Percentiles rank a stretch among this genome's conserved stretches.
Evolutionary conservation across 2,888 invertebrate genomes (phyloP).

Genomic region (Tupiocoris notatus): DNA sequence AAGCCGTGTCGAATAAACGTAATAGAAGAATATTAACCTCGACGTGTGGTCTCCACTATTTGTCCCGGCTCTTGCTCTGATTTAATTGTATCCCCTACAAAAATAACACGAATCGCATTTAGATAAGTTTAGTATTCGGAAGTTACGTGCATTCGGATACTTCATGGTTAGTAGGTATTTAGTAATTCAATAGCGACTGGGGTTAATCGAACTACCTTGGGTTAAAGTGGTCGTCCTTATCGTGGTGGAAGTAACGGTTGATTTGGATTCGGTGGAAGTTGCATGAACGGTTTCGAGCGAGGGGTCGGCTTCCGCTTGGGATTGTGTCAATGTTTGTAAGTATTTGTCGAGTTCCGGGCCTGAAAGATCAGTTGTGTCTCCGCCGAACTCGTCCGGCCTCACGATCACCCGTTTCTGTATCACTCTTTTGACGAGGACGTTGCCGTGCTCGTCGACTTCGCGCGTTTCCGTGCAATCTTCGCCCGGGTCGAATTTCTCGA

Average conservation of each 20-base stretch:
- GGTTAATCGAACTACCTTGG: slow-evolving; percentile 27
- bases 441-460: slow-evolving; percentile 58
- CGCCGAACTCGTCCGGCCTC: slow-evolving; percentile 51
- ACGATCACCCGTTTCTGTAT: slow-evolving; percentile 57
- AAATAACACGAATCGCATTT: slow-evolving; percentile 22
- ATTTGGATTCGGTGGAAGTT: slow-evolving; percentile 29
- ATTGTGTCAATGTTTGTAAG: slow-evolving; percentile 50
- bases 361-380: slow-evolving; percentile 48
- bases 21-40: slow-evolving; percentile 45
- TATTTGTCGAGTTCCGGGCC: slow-evolving; percentile 53
- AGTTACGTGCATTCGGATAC: not conserved
- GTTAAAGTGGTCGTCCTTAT: slow-evolving; percentile 39
- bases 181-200: not conserved
- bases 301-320: slow-evolving; percentile 39
- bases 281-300: slow-evolving; percentile 19
- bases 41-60: slow-evolving; percentile 40
- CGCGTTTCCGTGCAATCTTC: slow-evolving; percentile 58
- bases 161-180: not conserved
- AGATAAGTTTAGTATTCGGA: not conserved
- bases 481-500: slow-evolving; percentile 58
- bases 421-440: slow-evolving; percentile 58
- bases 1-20: slow-evolving; percentile 25
- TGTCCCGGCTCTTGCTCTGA: slow-evolving; percentile 41
- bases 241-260: slow-evolving; percentile 24
- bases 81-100: slow-evolving; percentile 46